Percentiles rank a stretch among this genome's conserved stretches.
Conservation (phyloP, 2,888 invertebrate species). For the Phyllotreta striolata region DNA sequence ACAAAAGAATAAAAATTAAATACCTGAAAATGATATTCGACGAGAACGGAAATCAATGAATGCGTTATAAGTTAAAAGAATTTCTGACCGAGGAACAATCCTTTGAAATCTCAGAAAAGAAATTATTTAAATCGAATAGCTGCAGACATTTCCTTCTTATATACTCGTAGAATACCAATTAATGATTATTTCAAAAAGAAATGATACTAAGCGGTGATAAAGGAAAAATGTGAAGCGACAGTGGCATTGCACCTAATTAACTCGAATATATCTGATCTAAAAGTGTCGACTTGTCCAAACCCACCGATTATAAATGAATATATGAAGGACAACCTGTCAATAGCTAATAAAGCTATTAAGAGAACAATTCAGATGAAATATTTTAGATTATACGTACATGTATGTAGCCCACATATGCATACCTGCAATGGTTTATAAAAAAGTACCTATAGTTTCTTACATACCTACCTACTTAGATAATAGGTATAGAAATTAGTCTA, state of each 20-base stretch:
- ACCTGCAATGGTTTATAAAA: too few species aligned
- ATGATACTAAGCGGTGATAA: slow-evolving; percentile 32
- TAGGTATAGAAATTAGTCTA: too few species aligned
- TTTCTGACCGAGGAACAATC: too few species aligned
- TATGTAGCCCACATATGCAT: slow-evolving; percentile 9
- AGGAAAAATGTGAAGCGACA: slow-evolving; percentile 43
- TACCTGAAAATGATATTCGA: too few species aligned
- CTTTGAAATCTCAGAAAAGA: too few species aligned
- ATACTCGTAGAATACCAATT: background rate
- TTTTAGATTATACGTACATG: slow-evolving; percentile 11
- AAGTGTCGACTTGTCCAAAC: slow-evolving; percentile 49
- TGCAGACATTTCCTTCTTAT: too few species aligned
- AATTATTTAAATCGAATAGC: too few species aligned
- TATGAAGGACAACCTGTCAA: slow-evolving; percentile 28
- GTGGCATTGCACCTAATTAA: slow-evolving; percentile 49
- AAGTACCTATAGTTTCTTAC: too few species aligned
- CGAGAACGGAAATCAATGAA: too few species aligned
- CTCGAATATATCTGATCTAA: slow-evolving; percentile 46
- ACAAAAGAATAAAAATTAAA: background rate
- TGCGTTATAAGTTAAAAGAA: too few species aligned
- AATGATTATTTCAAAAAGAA: slow-evolving; percentile 6
- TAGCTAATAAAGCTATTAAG: slow-evolving; percentile 33
- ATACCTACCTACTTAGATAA: too few species aligned
- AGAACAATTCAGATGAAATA: slow-evolving; percentile 28
- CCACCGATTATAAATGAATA: slow-evolving; percentile 47